Conservation (phyloP, 2,797 vertebrate species). For the Acrossocheilus wenchowensis region DNA sequence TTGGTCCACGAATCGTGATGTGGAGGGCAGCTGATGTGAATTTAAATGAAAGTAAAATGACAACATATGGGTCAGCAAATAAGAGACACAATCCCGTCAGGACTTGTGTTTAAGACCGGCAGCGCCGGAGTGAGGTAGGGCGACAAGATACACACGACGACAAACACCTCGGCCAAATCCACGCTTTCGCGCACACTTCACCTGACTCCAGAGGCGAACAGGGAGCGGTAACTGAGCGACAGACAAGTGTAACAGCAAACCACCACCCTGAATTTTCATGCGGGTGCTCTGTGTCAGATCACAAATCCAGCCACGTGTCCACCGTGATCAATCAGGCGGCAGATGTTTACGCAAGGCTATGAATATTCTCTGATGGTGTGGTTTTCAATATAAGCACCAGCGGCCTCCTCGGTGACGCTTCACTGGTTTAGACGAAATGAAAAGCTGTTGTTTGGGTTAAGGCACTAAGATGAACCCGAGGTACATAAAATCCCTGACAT, state of each 20-base stretch:
- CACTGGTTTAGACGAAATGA: slow-evolving; percentile 20
- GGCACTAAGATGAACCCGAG: slow-evolving; percentile 99
- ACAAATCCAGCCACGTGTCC: slow-evolving; percentile 78
- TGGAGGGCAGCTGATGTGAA: slow-evolving; percentile 65
- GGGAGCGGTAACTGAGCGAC: slow-evolving; percentile 70
- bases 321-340: not conserved
- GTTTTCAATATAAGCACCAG: slow-evolving; percentile 55
- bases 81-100: slow-evolving; percentile 60
- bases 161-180: slow-evolving; percentile 26
- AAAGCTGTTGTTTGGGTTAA: slow-evolving; percentile 86
- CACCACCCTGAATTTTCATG: slow-evolving; percentile 16
- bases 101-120: slow-evolving; percentile 78
- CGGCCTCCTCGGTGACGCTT: not conserved
- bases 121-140: slow-evolving; percentile 84
- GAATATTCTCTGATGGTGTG: slow-evolving; percentile 50
- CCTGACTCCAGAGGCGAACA: slow-evolving; percentile 65
- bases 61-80: slow-evolving; percentile 64
- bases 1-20: slow-evolving; percentile 64
- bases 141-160: slow-evolving; percentile 63
- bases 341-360: not conserved
- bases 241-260: slow-evolving; percentile 52
- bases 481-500: slow-evolving; percentile 99
- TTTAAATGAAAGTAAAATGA: slow-evolving; percentile 65
- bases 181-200: slow-evolving; percentile 37
- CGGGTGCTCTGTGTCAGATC: slow-evolving; percentile 61